A percentile compares a stretch with the other conserved stretches of the same genome.
phyloP scores from a whole-genome alignment of 2,113 vertebrate species.

The Grammomys surdaster region DNA sequence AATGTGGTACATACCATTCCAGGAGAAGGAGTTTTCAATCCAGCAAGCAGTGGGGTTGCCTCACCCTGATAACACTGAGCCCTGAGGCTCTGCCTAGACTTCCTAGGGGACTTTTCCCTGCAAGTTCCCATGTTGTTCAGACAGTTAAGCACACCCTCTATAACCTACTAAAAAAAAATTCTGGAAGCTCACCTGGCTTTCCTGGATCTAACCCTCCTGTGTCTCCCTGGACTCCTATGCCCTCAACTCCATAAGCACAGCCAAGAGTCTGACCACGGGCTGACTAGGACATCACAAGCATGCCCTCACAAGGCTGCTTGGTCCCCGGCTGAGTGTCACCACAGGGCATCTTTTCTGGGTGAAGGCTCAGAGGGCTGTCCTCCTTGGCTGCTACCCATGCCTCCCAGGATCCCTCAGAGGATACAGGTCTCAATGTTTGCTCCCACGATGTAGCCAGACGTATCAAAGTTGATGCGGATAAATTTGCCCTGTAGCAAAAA shows the following conservation, averaged over 20 bases:
- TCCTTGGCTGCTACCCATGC: rapidly evolving
- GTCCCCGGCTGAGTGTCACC: no score
- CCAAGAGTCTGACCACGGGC: not conserved
- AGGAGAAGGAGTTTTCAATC: not conserved
- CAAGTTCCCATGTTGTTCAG: no score
- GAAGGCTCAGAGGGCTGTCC: not conserved
- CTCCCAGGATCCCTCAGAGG: slow-evolving; percentile 74
- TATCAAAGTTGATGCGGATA: slow-evolving; percentile 95
- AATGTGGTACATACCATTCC: not conserved
- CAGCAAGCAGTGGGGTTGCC: not conserved
- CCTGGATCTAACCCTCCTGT: no score
- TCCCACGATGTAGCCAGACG: slow-evolving; percentile 95
- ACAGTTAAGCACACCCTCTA: rapidly evolving
- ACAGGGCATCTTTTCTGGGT: not conserved
- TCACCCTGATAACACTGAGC: not conserved
- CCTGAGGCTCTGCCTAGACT: not conserved
- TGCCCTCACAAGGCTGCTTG: rapidly evolving
- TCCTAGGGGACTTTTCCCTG: not conserved
- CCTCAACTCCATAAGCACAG: not conserved
- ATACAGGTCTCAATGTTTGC: slow-evolving; percentile 98
- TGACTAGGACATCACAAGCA: not conserved
- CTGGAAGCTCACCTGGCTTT: not conserved
- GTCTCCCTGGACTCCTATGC: not conserved
- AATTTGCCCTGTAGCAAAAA: slow-evolving; percentile 91
- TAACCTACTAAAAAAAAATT: not conserved